These are phyloP conservation scores for Apodemia duryi DNA, from an alignment of 2,888 invertebrate species.

Conservation along the genomic window DNA sequence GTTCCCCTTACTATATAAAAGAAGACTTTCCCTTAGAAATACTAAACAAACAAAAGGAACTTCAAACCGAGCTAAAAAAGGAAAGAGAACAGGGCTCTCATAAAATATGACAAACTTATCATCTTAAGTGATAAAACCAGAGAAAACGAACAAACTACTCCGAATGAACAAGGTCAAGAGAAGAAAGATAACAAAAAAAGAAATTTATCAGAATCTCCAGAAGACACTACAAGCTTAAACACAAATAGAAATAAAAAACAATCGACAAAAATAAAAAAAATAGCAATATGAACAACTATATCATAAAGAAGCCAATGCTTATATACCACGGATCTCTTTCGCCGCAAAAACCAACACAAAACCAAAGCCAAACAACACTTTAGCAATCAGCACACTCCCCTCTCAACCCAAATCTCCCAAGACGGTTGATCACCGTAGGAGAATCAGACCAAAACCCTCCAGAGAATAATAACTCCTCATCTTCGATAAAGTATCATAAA, in stretches of 20 bases:
- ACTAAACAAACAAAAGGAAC: background rate
- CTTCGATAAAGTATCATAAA: background rate
- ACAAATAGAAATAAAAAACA: background rate
- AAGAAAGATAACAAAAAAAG: background rate
- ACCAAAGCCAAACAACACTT: background rate
- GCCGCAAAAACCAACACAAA: background rate
- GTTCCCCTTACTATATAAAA: background rate
- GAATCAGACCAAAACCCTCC: background rate
- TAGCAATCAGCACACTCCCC: background rate
- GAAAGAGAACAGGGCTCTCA: background rate
- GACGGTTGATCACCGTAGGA: background rate
- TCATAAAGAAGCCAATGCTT: background rate
- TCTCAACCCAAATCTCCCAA: background rate
- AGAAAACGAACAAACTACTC: too few relatives aligned
- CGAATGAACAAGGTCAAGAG: background rate
- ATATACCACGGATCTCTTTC: background rate
- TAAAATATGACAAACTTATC: background rate
- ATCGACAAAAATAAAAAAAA: background rate
- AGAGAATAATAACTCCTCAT: background rate
- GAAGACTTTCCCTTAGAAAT: background rate
- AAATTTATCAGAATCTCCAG: background rate
- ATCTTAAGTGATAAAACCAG: too few relatives aligned
- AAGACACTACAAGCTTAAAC: background rate
- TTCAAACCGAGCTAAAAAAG: background rate
- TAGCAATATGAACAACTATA: background rate